Percentiles rank a stretch among this genome's conserved stretches.
phyloP scores from a whole-genome alignment of 2,888 invertebrate genomes.

The Polia nebulosa region DNA sequence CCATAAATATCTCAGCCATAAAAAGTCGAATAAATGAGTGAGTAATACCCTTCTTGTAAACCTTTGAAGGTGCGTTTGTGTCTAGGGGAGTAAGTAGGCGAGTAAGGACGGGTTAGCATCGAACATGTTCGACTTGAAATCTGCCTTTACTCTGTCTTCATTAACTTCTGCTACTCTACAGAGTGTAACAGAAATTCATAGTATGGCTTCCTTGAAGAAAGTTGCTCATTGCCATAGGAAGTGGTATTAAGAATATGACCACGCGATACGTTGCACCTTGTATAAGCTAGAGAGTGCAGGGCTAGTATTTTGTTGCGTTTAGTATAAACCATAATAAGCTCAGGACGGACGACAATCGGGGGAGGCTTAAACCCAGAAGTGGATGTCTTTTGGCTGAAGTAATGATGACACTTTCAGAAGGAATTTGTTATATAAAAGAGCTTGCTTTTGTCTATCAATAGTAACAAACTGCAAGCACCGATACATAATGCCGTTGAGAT shows the following conservation, averaged over 20 bases:
- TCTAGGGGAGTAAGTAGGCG: slow-evolving; percentile 10
- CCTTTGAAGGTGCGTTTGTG: slow-evolving; percentile 30
- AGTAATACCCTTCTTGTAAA: slow-evolving; percentile 40
- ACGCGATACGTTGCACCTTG: too few relatives aligned
- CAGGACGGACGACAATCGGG: too few relatives aligned
- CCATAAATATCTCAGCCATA: slow-evolving; percentile 37
- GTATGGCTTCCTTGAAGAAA: too few relatives aligned
- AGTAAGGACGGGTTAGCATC: slow-evolving; percentile 4
- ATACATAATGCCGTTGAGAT: too few relatives aligned
- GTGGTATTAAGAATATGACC: too few relatives aligned
- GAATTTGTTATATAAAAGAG: background rate
- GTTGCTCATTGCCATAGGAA: too few relatives aligned
- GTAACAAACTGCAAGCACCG: background rate
- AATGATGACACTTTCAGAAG: too few relatives aligned
- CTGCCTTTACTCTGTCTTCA: background rate
- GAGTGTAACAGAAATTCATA: background rate
- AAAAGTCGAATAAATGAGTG: slow-evolving; percentile 49
- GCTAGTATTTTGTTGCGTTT: background rate
- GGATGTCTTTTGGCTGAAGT: background rate
- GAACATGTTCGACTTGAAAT: background rate
- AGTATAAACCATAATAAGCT: too few relatives aligned
- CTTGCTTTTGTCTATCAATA: background rate
- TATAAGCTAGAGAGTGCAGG: background rate
- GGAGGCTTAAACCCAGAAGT: background rate
- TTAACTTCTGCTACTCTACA: background rate